Base-by-base conservation (phyloP, 2,888 invertebrate genomes). In the Odontocolon sp. region DNA sequence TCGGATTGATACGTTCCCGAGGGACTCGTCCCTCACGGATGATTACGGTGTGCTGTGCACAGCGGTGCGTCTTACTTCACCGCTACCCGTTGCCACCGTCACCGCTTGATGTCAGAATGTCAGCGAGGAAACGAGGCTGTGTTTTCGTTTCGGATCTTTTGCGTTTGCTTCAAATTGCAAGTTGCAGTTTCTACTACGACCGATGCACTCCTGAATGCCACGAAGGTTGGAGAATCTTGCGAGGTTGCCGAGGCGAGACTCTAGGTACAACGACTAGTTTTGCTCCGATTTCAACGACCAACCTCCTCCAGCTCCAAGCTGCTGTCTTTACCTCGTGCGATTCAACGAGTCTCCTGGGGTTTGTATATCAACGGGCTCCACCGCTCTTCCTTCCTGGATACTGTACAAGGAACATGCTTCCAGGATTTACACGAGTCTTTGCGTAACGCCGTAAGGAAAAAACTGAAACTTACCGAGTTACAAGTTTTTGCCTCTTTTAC, bases 1-100 rank as follows among this genome's bases (percentile, higher is more conserved):
- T 78, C 66, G 79, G 80, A 82, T 81, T 76, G 82, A 81, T 81
- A 78, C 80, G 80, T 81, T 81, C 80, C 80, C 79, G 63, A 57
- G 68, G 78, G 82, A 82, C 70, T 80, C 74, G 72, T 70, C 61
- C 52, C 76, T 76, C 78, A 52, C 40, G 63, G 75, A 76, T 78
- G 78, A 78, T 76, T 79, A 77, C 64, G 59, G 79, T 66, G 64
- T 38, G 56, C 56, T 40, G 42, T 40, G 52, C 57, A 47, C 56
- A 66, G 33, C 67, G 45, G 67, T 59, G 69, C 28, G 59, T 59
- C 11, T 59, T 31, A 38, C 28, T 36, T 38, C 31, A 56, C 21
- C 38, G 26, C 21, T 57, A 47, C 54, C 36, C n/a, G n/a, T n/a
- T n/a, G n/a, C 33, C 31, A 18, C 42, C 16, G 56, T 40, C 56